Evolutionary conservation across 2,888 invertebrate species (phyloP).

Genomic region (Ormyrus labotus): DNA sequence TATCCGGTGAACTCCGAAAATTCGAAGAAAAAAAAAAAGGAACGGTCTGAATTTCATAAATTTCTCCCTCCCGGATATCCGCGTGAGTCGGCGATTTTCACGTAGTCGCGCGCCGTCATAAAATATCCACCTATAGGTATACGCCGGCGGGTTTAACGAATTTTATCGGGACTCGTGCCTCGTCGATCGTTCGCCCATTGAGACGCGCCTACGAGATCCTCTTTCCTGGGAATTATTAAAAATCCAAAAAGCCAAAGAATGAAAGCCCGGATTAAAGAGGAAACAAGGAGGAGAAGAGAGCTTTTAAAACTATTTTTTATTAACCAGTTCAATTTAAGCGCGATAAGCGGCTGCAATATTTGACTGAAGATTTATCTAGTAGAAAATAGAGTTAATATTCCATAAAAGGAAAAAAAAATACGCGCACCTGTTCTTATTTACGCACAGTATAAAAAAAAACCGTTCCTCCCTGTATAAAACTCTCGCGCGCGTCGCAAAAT

Average conservation of each 20-base stretch:
- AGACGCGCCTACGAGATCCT: background rate
- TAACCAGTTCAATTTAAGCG: too few relatives aligned
- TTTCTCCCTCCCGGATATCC: conserved; percentile 25
- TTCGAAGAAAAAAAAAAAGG: background rate
- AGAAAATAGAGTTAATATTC: too few relatives aligned
- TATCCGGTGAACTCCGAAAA: conserved; percentile 23
- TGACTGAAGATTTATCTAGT: too few relatives aligned
- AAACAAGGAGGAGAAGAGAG: too few relatives aligned
- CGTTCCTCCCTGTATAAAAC: too few relatives aligned
- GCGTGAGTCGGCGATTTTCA: conserved; percentile 34
- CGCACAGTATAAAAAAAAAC: too few relatives aligned
- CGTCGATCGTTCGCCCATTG: background rate
- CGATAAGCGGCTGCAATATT: too few relatives aligned
- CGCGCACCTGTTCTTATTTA: background rate
- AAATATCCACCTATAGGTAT: conserved; percentile 18
- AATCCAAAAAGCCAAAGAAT: background rate
- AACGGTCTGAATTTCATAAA: conserved; percentile 13
- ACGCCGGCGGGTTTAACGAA: conserved; percentile 13
- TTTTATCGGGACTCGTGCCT: conserved; percentile 29
- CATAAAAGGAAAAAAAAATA: background rate
- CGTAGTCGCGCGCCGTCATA: conserved; percentile 11
- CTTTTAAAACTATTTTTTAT: too few relatives aligned
- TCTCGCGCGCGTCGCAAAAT: too few relatives aligned
- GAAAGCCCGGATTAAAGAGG: too few relatives aligned
- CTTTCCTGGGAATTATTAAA: conserved; percentile 24